Percentiles rank a stretch among this genome's conserved stretches.
These are phyloP conservation scores for Trypoxylus dichotomus DNA, from an alignment of 1,140 invertebrate species.

Conservation along the genomic window DNA sequence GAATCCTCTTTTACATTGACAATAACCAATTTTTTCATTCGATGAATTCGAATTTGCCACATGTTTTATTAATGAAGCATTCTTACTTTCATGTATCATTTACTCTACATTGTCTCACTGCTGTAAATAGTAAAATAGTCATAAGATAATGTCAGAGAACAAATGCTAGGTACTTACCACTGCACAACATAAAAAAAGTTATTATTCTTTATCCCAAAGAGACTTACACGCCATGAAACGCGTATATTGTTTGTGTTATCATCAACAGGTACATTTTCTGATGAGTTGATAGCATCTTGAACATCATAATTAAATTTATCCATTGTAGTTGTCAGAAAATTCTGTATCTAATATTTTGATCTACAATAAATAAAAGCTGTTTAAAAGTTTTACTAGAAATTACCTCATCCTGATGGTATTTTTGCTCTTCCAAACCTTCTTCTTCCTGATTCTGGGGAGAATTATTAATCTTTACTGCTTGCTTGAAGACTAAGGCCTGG, in stretches of 20 bases:
- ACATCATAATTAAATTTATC: constrained; percentile 51
- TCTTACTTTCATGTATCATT: not conserved
- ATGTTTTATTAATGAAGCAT: not conserved
- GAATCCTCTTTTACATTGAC: constrained; percentile 27
- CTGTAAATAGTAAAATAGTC: not conserved
- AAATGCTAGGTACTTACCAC: not conserved
- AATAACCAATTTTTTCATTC: constrained; percentile 1
- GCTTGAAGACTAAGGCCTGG: constrained; percentile 27
- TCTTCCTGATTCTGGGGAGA: constrained; percentile 46
- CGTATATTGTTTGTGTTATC: not conserved
- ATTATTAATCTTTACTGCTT: not conserved
- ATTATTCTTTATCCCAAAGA: not conserved
- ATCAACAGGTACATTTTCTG: constrained; percentile 35
- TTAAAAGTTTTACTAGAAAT: constrained; percentile 18
- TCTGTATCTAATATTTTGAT: constrained; percentile 45
- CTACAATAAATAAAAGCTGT: constrained; percentile 9
- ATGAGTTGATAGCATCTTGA: constrained; percentile 49
- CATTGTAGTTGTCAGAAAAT: constrained; percentile 45
- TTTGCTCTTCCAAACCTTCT: constrained; percentile 50
- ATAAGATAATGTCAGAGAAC: not conserved
- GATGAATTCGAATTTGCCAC: constrained; percentile 1
- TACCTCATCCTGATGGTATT: constrained; percentile 47
- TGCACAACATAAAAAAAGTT: not conserved
- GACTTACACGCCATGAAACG: not conserved
- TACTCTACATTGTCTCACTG: not conserved